Evolutionary conservation across 2,888 invertebrate species (phyloP), one percentile per base, ranked within the genome.

Genomic region (Lagria hirta): DNA sequence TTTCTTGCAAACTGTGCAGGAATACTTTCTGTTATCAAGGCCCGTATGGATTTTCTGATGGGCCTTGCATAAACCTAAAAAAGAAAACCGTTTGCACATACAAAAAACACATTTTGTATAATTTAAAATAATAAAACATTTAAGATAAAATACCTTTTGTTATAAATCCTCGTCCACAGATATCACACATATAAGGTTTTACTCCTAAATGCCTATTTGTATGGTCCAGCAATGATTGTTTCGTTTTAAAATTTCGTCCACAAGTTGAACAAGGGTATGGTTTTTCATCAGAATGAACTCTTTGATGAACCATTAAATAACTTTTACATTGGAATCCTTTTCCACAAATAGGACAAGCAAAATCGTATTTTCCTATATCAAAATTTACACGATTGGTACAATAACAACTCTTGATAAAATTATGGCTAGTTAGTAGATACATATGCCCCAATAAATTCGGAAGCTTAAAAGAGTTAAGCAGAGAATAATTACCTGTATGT

Each of bases 291-390:
- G 78, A 79, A 62, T 81, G 80, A 0, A 79, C 79, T 34, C 79
- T 69, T 58, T 80, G 79, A 58, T 80, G 80, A 1, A 79, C 79
- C 47, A 77, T 77, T 14, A 80, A 65, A 53, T 80, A 80, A 53
- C 79, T 79, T 54, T 76, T 77, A 55, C 79, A 79, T 44, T 79
- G 78, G 52, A 80, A 80, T 7, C 80, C 79, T 65, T 80, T 80
- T 1, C 79, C 79, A 51, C 80, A 80, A 0, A 76, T 77, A 2
- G 75, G 72, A 58, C 80, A 80, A 8, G 75, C 73, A 55, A 71
- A 77, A 48, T 77, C 78, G 51, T 75, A 80, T 47, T 77, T 73
- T 1, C 78, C 78, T 67, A 41, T 10, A 51, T 44, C 13, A 5
- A 24, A 21, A 7, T 4, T 33, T 7, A 4, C 3, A 27, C 22